phyloP scores from a whole-genome alignment of 2,113 vertebrate species.

The Psilopogon haemacephalus region DNA sequence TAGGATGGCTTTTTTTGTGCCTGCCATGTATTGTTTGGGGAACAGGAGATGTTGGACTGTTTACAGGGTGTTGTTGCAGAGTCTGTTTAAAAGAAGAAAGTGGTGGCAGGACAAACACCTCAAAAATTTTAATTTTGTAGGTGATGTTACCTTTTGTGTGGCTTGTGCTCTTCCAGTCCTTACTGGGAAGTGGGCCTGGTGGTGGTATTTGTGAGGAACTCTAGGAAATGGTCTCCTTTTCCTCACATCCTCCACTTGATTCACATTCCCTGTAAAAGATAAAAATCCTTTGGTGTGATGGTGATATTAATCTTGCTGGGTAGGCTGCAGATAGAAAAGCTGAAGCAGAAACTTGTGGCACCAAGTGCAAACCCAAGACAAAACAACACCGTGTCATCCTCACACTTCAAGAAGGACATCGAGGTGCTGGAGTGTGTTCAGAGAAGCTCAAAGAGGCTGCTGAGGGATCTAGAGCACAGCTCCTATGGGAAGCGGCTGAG shows the following conservation, averaged over 20 bases:
- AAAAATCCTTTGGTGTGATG: not conserved
- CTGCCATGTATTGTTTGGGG: not conserved
- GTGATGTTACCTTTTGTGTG: not conserved
- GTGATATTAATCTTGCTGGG: not conserved
- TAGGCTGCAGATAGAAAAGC: not conserved
- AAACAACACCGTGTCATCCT: accelerated
- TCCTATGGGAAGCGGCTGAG: too few relatives aligned
- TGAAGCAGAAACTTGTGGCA: not conserved
- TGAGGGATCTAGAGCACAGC: too few relatives aligned
- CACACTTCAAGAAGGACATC: too few relatives aligned
- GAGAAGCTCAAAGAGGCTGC: too few relatives aligned
- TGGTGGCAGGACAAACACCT: not conserved
- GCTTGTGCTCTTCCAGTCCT: not conserved
- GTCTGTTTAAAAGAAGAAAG: not conserved
- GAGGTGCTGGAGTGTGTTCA: too few relatives aligned
- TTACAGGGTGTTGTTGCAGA: not conserved
- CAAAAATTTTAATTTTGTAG: not conserved
- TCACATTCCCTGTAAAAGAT: not conserved
- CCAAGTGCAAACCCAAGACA: not conserved
- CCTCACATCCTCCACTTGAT: not conserved
- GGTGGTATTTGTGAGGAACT: not conserved
- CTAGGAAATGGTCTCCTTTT: not conserved
- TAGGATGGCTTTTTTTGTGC: not conserved
- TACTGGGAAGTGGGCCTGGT: not conserved
- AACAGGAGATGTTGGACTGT: accelerated